Conservation (phyloP, 2,888 invertebrate species). For the Tiliacea citrago region DNA sequence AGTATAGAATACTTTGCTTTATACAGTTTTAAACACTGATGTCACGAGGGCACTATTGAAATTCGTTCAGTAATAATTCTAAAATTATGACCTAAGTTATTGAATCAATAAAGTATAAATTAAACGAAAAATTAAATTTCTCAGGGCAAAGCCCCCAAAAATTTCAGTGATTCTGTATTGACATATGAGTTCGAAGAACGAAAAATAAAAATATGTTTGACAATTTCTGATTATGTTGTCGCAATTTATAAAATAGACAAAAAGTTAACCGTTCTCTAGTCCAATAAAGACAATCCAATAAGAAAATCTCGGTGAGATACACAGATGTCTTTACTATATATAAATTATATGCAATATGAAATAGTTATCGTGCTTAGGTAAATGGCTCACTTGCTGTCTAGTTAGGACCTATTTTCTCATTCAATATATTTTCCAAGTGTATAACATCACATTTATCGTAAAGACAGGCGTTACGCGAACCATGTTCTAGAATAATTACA, state of each 20-base stretch:
- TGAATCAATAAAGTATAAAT: constrained; percentile 60
- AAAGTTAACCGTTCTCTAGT: constrained; percentile 88
- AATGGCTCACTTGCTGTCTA: constrained; percentile 69
- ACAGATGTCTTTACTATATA: constrained; percentile 62
- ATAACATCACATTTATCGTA: constrained; percentile 64
- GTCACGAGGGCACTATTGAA: constrained; percentile 38
- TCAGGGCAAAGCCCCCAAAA: constrained; percentile 75
- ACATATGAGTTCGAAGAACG: constrained; percentile 83
- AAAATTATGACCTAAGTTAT: constrained; percentile 61
- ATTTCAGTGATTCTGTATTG: constrained; percentile 69
- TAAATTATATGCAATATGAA: constrained; percentile 68
- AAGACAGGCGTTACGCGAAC: constrained; percentile 49
- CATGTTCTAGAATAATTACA: constrained; percentile 66
- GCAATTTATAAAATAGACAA: constrained; percentile 75
- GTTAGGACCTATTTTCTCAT: constrained; percentile 69
- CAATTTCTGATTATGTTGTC: constrained; percentile 73
- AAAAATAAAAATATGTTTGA: constrained; percentile 70
- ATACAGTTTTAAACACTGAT: constrained; percentile 16
- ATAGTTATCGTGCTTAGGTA: constrained; percentile 72
- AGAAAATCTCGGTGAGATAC: constrained; percentile 69
- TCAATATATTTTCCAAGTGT: constrained; percentile 59
- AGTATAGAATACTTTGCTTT: constrained; percentile 35
- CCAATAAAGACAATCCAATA: constrained; percentile 81
- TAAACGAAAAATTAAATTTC: constrained; percentile 60
- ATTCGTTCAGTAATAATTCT: constrained; percentile 42